Conservation (phyloP, 2,888 invertebrate genomes). For the Coelogynopora nodosa region DNA sequence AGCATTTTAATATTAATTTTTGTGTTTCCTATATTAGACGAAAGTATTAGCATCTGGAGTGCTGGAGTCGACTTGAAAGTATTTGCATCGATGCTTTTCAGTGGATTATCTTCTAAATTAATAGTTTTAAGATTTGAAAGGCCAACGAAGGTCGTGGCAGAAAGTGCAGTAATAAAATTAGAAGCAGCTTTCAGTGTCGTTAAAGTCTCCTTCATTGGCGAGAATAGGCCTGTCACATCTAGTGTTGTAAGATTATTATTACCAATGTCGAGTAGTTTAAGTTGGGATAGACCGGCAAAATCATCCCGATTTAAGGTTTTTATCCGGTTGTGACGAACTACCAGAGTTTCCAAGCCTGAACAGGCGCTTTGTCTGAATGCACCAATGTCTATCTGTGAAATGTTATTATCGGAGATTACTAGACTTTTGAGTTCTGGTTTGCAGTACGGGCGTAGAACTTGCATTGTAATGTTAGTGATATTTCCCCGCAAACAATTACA, state of each 20-base stretch:
- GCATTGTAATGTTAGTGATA: neutral
- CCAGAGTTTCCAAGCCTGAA: neutral
- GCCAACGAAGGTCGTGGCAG: neutral
- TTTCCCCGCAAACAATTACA: neutral
- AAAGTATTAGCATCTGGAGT: neutral
- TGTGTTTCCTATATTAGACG: neutral
- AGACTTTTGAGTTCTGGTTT: neutral
- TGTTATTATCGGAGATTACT: neutral
- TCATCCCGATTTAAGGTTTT: neutral
- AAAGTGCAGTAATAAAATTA: neutral
- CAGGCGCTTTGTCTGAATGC: neutral
- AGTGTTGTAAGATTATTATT: neutral
- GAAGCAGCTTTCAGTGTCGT: neutral
- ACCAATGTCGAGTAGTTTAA: neutral
- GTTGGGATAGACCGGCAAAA: neutral
- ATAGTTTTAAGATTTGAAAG: slow-evolving; percentile 25
- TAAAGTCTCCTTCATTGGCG: neutral
- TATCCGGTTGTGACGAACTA: neutral
- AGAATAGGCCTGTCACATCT: neutral
- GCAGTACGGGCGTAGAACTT: neutral
- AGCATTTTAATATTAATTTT: neutral
- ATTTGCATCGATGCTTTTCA: neutral
- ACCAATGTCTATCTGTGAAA: neutral
- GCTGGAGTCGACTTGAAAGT: slow-evolving; percentile 22
- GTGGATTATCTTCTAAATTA: slow-evolving; percentile 16